Evolutionary conservation across 2,797 vertebrate genomes (phyloP), one percentile per base, ranked within the genome.

Genomic region (Amblyraja radiata): DNA sequence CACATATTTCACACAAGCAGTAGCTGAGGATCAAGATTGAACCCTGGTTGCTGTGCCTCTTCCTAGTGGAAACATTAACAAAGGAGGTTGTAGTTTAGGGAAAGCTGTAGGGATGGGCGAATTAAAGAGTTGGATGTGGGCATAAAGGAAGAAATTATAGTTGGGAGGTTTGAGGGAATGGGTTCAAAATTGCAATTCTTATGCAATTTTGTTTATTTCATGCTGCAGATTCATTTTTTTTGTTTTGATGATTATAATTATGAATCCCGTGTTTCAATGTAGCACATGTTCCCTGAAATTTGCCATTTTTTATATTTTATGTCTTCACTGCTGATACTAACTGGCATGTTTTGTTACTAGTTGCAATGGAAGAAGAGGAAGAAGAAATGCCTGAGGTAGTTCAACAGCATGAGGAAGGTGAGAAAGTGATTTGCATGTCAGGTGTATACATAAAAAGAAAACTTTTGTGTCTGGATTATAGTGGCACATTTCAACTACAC

Each of bases 311-410:
- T 14, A 68, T 61, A 32, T 61, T 61, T 5, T 32, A 58, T 6
- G 18, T 0, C 63, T 21, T 58, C 0, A n/a, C 61, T 46, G 18
- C 11, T 1, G 65, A 54, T 54, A 74, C 39, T 91, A 91, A 91
- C 39, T 46, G 68, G 0, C 23, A 46, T 74, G 10, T 21, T 91
- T 91, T 46, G 21, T 91, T 73, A 73, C 68, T 91, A 91, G 90
- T 91, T 74, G 21, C 73, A 74, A 54, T 28, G 13, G 68, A 91
- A 25, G 90, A 74, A 54, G 18, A 32, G 32, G 36, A 18, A 73
- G 90, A 73, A 39, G 84, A 73, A 90, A 73, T 74, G 68, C 25
- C 90, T 46, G 90, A 25, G 21, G 90, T 46, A 91, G 18, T 74
- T 74, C 65, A 46, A 25, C 90, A 74, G 13, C 18, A 74, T 54